Evolutionary conservation across 1,140 invertebrate genomes (phyloP).

Genomic region (Acromyrmex charruanus): DNA sequence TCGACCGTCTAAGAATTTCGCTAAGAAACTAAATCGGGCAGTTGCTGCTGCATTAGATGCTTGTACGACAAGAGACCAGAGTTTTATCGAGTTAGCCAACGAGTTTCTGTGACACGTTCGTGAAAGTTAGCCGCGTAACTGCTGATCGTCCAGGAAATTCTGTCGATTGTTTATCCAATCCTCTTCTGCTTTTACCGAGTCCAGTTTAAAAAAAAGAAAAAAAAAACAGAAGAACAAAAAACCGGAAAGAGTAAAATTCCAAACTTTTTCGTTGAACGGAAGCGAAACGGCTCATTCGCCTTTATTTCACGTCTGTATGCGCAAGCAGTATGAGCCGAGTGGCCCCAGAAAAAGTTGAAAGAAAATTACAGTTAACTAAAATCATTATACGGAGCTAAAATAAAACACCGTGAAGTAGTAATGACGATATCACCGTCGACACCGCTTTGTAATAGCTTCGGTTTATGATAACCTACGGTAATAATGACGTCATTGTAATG

Average conservation of each 20-base stretch:
- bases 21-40: constrained; percentile 47
- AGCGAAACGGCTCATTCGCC: neutral
- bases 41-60: constrained; percentile 53
- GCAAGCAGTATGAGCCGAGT: no score
- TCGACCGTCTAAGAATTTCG: constrained; percentile 40
- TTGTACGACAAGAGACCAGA: constrained; percentile 35
- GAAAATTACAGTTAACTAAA: constrained; percentile 31
- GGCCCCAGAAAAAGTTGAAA: neutral
- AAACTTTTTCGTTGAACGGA: neutral
- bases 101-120: constrained; percentile 66
- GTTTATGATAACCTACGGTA: constrained; percentile 2
- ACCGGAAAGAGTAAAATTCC: neutral
- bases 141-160: constrained; percentile 58
- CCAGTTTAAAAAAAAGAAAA: neutral
- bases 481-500: constrained; percentile 43
- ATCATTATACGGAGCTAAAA: constrained; percentile 30
- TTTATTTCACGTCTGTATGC: constrained; percentile 1
- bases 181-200: constrained; percentile 29
- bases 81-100: constrained; percentile 69
- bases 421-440: neutral
- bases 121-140: constrained; percentile 59
- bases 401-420: constrained; percentile 24
- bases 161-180: constrained; percentile 62
- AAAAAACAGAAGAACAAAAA: neutral
- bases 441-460: neutral